A percentile compares a stretch with the other conserved stretches of the same genome.
phyloP scores from a whole-genome alignment of 2,888 invertebrate species.

The Callyntrura sp. region DNA sequence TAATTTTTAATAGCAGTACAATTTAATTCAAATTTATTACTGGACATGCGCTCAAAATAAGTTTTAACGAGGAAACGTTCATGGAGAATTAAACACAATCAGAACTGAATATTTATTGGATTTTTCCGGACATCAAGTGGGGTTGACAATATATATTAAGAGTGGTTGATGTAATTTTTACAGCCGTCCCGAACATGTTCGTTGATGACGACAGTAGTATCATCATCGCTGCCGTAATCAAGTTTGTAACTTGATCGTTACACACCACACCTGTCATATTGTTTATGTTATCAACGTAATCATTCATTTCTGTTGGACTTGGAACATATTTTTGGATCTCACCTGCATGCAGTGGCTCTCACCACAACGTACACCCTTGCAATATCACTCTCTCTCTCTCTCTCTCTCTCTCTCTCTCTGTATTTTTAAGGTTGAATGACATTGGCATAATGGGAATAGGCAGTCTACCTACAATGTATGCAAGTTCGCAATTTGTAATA shows the following conservation, averaged over 20 bases:
- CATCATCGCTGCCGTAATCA: not conserved
- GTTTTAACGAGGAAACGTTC: constrained; percentile 2
- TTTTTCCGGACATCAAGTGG: constrained; percentile 29
- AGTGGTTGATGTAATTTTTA: not conserved
- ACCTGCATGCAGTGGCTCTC: too few species aligned
- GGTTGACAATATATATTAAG: not conserved
- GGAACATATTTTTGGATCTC: too few species aligned
- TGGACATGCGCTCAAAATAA: constrained; percentile 1
- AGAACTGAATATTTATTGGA: not conserved
- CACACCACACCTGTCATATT: constrained; percentile 36
- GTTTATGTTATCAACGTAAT: constrained; percentile 25
- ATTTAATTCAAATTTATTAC: constrained; percentile 12
- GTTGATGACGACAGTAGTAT: not conserved
- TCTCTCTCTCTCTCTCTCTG: not conserved
- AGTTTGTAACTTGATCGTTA: not conserved
- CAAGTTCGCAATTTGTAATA: constrained; percentile 34
- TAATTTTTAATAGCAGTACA: not conserved
- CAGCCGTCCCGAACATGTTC: not conserved
- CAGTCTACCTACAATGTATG: too few species aligned
- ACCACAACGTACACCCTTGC: too few species aligned
- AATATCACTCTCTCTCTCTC: too few species aligned
- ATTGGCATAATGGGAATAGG: constrained; percentile 24
- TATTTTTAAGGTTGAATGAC: constrained; percentile 50
- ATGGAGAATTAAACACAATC: not conserved
- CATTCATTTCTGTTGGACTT: not conserved